A percentile compares a stretch with the other conserved stretches of the same genome.
Conservation (phyloP, 2,113 vertebrate species). For the Anolis carolinensis region DNA sequence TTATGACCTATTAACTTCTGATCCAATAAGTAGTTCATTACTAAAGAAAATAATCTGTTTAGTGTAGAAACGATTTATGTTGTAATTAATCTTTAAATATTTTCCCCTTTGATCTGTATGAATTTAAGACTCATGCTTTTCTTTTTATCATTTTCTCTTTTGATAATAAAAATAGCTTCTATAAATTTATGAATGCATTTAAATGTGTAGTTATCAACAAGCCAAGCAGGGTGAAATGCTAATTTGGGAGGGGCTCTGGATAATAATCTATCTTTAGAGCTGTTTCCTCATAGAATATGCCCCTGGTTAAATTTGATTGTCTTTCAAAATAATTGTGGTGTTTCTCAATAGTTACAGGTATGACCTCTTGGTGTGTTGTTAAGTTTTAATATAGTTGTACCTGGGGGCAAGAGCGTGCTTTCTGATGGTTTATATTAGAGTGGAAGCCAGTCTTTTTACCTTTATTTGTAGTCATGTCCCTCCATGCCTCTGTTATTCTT, state of each 20-base stretch:
- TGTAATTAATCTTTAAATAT: neutral
- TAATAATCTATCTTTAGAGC: neutral
- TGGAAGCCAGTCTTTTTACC: neutral
- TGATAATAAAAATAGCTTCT: neutral
- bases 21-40: neutral
- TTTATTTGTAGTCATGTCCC: constrained; percentile 6
- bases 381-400: neutral
- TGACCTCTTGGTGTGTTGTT: neutral
- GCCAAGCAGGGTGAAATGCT: neutral
- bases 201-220: neutral
- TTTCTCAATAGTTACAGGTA: neutral
- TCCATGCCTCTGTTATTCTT: constrained; percentile 21
- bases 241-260: neutral
- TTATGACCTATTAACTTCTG: neutral
- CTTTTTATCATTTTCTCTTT: neutral
- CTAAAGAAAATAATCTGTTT: neutral
- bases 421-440: neutral
- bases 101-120: neutral
- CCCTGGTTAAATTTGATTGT: neutral
- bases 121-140: neutral
- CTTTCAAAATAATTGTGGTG: neutral
- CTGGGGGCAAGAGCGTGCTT: too few relatives aligned
- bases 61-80: neutral
- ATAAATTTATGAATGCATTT: neutral
- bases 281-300: neutral